phyloP scores from a whole-genome alignment of 2,888 invertebrate genomes.

The Desoria tigrina region DNA sequence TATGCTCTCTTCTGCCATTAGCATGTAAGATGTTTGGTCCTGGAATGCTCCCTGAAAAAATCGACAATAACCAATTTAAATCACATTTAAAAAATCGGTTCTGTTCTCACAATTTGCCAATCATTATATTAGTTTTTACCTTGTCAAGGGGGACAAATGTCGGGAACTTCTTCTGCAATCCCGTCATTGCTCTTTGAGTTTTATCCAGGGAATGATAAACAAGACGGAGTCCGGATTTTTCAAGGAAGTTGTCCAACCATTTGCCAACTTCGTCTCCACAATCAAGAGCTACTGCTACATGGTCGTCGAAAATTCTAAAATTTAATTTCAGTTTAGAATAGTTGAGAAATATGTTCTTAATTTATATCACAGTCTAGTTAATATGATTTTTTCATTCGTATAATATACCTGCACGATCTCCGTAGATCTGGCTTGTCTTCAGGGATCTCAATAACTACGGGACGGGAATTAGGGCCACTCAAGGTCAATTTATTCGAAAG shows the following conservation, averaged over 20 bases:
- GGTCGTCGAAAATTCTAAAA: slow-evolving; percentile 36
- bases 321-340: background rate
- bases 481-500: slow-evolving; percentile 44
- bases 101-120: slow-evolving; percentile 1
- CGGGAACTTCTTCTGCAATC: slow-evolving; percentile 31
- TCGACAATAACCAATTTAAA: background rate
- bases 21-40: slow-evolving; percentile 49
- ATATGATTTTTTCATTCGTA: background rate
- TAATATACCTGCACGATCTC: slow-evolving; percentile 34
- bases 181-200: slow-evolving; percentile 25
- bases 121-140: slow-evolving; percentile 17
- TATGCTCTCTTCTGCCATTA: slow-evolving; percentile 46
- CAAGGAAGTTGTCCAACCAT: slow-evolving; percentile 36
- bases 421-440: slow-evolving; percentile 28
- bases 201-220: slow-evolving; percentile 32
- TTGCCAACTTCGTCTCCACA: slow-evolving; percentile 47
- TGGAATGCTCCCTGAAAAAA: slow-evolving; percentile 44
- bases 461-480: slow-evolving; percentile 34
- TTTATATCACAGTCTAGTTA: background rate
- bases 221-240: slow-evolving; percentile 31
- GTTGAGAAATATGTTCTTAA: background rate
- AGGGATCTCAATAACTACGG: slow-evolving; percentile 46
- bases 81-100: background rate
- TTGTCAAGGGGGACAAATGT: slow-evolving; percentile 21
- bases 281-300: slow-evolving; percentile 40